phyloP scores from a whole-genome alignment of 2,888 invertebrate species.

The Mantis religiosa region DNA sequence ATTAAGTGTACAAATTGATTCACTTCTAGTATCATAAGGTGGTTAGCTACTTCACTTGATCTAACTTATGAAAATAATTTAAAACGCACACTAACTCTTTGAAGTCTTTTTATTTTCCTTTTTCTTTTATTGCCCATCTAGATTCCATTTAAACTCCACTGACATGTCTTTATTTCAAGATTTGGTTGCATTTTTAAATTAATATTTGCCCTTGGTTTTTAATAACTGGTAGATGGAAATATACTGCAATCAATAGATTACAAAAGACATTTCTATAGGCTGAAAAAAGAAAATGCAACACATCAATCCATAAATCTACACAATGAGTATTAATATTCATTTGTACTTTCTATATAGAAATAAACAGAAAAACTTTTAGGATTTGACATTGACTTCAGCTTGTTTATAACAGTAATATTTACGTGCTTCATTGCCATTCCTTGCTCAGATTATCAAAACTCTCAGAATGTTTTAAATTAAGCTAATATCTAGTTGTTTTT shows the following conservation, averaged over 20 bases:
- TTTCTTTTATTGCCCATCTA: neutral
- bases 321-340: neutral
- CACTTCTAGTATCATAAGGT: neutral
- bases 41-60: neutral
- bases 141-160: neutral
- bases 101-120: neutral
- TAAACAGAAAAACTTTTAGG: neutral
- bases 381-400: neutral
- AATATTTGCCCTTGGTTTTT: neutral
- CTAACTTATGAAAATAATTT: neutral
- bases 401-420: neutral
- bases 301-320: neutral
- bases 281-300: neutral
- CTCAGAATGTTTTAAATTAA: neutral
- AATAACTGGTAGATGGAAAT: neutral
- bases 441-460: neutral
- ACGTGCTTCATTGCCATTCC: neutral
- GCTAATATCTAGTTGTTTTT: neutral
- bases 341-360: neutral
- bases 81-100: neutral
- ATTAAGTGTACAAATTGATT: neutral
- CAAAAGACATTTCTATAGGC: neutral
- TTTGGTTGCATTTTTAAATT: neutral
- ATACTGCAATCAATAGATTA: neutral
- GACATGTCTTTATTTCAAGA: neutral